A percentile compares a stretch with the other conserved stretches of the same genome.
Conservation (phyloP, 2,888 invertebrate genomes). For the Parnassius apollo region DNA sequence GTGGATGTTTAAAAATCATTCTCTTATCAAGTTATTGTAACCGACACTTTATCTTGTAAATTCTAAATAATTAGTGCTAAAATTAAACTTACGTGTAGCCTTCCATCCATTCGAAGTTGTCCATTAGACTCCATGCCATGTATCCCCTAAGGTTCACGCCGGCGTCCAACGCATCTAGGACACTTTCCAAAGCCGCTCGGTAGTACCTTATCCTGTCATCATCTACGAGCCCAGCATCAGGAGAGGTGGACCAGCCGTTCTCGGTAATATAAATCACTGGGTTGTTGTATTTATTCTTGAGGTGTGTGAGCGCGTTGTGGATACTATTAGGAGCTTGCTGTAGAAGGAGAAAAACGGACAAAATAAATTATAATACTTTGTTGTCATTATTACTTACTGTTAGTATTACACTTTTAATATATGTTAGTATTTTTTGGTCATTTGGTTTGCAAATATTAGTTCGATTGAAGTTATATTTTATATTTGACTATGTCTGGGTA, state of each 20-base stretch:
- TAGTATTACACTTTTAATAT: no score
- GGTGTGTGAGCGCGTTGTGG: conserved; percentile 72
- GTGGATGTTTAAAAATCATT: no score
- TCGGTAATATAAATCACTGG: conserved; percentile 82
- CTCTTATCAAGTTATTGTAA: no score
- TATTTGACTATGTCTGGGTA: no score
- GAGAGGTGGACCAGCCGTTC: conserved; percentile 77
- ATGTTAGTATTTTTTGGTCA: no score
- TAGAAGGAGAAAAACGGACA: not conserved
- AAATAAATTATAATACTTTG: not conserved
- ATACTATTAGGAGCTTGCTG: conserved; percentile 81
- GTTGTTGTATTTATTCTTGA: conserved; percentile 71
- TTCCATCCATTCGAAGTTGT: conserved; percentile 83
- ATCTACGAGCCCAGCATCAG: conserved; percentile 57
- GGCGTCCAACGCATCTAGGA: conserved; percentile 65
- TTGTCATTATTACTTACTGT: no score
- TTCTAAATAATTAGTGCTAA: no score
- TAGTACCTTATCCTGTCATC: conserved; percentile 65
- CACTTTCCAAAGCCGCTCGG: conserved; percentile 62
- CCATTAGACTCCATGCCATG: conserved; percentile 83
- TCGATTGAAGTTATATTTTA: no score
- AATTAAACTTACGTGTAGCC: conserved; percentile 68
- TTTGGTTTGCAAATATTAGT: no score
- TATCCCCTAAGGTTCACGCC: conserved; percentile 76
- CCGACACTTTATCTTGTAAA: no score